These are phyloP conservation scores for Spheniscus mendiculus DNA, from an alignment of 2,113 vertebrate species.

Conservation along the genomic window DNA sequence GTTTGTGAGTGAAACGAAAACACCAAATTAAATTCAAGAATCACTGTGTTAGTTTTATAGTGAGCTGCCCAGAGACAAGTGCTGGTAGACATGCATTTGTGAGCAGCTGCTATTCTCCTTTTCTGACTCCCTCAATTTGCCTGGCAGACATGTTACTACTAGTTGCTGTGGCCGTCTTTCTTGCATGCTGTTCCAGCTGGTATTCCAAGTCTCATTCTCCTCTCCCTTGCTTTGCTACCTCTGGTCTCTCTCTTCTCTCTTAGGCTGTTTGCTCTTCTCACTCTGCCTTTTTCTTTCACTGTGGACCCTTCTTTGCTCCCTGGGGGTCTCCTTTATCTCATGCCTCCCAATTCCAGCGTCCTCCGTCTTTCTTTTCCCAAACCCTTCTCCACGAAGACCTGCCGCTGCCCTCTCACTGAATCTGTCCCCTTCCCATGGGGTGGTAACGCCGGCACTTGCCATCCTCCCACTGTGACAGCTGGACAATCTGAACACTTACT, in stretches of 20 bases:
- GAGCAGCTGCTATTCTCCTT: neutral
- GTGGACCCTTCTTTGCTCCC: neutral
- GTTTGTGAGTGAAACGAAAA: neutral
- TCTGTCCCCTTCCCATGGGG: neutral
- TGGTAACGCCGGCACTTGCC: neutral
- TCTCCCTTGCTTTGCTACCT: neutral
- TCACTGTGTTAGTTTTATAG: neutral
- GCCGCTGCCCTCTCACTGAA: neutral
- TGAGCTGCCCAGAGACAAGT: neutral
- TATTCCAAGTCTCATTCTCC: neutral
- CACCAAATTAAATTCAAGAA: neutral
- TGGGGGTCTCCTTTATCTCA: neutral
- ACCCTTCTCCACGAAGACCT: neutral
- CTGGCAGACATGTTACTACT: neutral
- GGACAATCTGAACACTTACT: neutral
- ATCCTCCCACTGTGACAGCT: neutral
- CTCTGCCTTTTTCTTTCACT: neutral
- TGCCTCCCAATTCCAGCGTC: accelerated
- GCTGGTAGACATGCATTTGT: neutral
- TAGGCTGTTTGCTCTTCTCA: neutral
- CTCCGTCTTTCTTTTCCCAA: neutral
- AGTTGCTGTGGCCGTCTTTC: neutral
- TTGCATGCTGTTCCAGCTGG: neutral
- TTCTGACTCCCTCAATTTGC: neutral
- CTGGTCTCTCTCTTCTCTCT: neutral